Percentiles rank a stretch among this genome's conserved stretches.
These are phyloP conservation scores for Sardinella longiceps DNA, from an alignment of 2,797 vertebrate genomes.

Conservation along the genomic window DNA sequence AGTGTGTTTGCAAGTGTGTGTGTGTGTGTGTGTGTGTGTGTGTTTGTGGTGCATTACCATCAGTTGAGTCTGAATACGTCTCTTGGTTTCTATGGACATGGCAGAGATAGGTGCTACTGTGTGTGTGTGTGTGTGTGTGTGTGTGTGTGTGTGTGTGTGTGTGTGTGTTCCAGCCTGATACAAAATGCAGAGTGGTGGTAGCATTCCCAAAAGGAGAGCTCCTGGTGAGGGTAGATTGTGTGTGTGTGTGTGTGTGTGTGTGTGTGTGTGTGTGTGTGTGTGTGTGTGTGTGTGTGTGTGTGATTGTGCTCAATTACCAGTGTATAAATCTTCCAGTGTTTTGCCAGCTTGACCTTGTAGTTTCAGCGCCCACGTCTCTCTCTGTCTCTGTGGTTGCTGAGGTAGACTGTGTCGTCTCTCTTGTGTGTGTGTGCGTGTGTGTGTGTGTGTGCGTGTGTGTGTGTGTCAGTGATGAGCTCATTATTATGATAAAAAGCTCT, in stretches of 20 bases:
- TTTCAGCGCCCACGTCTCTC: neutral
- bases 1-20: neutral
- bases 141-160: too few relatives aligned
- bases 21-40: conserved; percentile 3
- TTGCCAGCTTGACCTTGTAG: neutral
- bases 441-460: conserved; percentile 33
- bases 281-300: neutral
- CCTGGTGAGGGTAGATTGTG: too few relatives aligned
- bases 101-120: too few relatives aligned
- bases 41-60: neutral
- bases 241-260: neutral
- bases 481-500: conserved; percentile 42
- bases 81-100: too few relatives aligned
- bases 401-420: conserved; percentile 31
- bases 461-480: conserved; percentile 39
- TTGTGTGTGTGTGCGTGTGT: conserved; percentile 19
- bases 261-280: neutral
- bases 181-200: neutral
- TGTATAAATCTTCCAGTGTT: neutral
- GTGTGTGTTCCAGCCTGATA: too few relatives aligned
- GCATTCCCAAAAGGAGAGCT: neutral
- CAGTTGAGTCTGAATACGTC: too few relatives aligned
- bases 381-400: conserved; percentile 10
- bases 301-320: neutral
- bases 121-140: too few relatives aligned